Conservation (phyloP, 2,113 vertebrate genomes). For the Pygoscelis antarcticus region DNA sequence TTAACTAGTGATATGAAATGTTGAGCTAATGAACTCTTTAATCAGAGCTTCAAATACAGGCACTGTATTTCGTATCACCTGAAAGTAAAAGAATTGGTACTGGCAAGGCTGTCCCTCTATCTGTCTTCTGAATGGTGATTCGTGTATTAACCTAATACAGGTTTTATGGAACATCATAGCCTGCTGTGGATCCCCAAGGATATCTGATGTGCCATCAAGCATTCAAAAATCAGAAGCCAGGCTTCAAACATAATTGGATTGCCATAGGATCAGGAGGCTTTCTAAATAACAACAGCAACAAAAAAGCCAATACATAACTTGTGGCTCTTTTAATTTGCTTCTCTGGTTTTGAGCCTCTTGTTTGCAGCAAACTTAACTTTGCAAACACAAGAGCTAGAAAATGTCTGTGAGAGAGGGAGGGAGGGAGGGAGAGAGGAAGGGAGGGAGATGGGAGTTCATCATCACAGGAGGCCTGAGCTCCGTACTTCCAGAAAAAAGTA, state of each 20-base stretch:
- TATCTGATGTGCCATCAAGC: background rate
- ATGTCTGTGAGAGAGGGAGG: background rate
- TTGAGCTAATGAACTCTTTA: slow-evolving; percentile 26
- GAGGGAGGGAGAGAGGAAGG: background rate
- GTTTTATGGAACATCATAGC: background rate
- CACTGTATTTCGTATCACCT: background rate
- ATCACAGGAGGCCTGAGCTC: background rate
- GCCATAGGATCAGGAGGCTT: background rate
- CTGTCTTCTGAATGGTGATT: background rate
- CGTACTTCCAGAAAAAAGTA: background rate
- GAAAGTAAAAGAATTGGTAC: slow-evolving; percentile 2
- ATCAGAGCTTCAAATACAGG: background rate
- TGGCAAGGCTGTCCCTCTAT: background rate
- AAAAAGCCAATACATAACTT: background rate
- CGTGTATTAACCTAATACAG: background rate
- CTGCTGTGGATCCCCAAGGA: background rate
- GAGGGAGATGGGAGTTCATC: background rate
- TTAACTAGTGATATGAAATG: slow-evolving; percentile 13
- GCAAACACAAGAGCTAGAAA: background rate
- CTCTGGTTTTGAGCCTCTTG: background rate
- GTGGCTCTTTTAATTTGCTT: background rate
- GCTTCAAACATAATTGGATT: slow-evolving; percentile 25
- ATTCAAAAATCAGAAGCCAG: background rate
- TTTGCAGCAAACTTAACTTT: background rate
- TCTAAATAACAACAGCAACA: background rate